Conservation (phyloP, 2,113 vertebrate genomes). For the Nipponia nippon region DNA sequence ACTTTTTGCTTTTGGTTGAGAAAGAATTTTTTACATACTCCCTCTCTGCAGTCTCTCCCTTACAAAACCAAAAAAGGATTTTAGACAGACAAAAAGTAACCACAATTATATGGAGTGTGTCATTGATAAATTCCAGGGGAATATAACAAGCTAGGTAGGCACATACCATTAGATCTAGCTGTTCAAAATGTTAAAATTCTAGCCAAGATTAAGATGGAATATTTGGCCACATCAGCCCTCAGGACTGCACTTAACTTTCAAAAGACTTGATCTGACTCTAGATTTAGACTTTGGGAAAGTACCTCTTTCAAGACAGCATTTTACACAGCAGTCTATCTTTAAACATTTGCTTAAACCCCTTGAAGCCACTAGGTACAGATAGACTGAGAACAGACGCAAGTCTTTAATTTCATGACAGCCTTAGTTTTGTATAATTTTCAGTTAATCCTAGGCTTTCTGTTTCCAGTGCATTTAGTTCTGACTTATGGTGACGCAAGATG, state of each 20-base stretch:
- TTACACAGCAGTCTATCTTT: constrained; percentile 1
- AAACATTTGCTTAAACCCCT: background rate
- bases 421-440: constrained; percentile 42
- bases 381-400: background rate
- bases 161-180: constrained; percentile 40
- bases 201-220: constrained; percentile 8
- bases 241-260: constrained; percentile 6
- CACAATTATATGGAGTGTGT: constrained; percentile 58
- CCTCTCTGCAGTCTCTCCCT: background rate
- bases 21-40: constrained; percentile 43
- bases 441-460: constrained; percentile 42
- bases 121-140: constrained; percentile 58
- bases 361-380: background rate
- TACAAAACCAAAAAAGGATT: constrained; percentile 51
- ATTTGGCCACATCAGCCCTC: background rate
- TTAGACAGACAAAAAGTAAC: constrained; percentile 18
- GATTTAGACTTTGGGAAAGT: background rate
- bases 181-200: constrained; percentile 1
- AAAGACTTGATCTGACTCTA: background rate
- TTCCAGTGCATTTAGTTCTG: background rate
- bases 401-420: background rate
- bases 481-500: background rate
- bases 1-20: constrained; percentile 8
- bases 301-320: background rate
- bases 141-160: constrained; percentile 47